A percentile compares a stretch with the other conserved stretches of the same genome.
Evolutionary conservation across 2,888 invertebrate species (phyloP).

Genomic region (Acleris holmiana): DNA sequence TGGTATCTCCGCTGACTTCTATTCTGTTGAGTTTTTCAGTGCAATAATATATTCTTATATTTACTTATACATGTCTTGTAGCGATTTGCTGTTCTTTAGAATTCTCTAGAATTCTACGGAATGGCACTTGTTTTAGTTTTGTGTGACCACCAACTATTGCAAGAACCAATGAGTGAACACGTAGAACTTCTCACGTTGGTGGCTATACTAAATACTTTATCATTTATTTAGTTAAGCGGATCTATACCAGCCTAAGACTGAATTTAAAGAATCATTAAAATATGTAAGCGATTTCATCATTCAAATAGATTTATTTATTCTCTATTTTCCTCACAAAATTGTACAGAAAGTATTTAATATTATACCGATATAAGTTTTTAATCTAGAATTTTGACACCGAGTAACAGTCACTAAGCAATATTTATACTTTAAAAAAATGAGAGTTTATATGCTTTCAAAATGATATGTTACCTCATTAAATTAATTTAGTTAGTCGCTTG

Average conservation of each 20-base stretch:
- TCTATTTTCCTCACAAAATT: conserved; percentile 20
- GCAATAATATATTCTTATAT: conserved; percentile 28
- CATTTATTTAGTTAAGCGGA: conserved; percentile 6
- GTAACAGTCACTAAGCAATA: conserved; percentile 17
- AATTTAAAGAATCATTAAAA: conserved; percentile 31
- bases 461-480: conserved; percentile 37
- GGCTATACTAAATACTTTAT: background rate
- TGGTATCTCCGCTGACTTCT: conserved; percentile 24
- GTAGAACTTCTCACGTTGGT: background rate
- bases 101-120: too few species aligned
- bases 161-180: too few species aligned
- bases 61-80: conserved; percentile 5
- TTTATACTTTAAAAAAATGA: background rate
- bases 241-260: conserved; percentile 34
- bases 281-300: conserved; percentile 17
- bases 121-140: too few species aligned
- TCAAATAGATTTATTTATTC: conserved; percentile 29
- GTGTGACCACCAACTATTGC: too few species aligned
- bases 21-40: conserved; percentile 12
- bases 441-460: conserved; percentile 13
- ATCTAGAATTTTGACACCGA: background rate
- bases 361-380: conserved; percentile 3
- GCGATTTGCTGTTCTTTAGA: too few species aligned
- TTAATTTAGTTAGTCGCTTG: conserved; percentile 26
- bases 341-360: conserved; percentile 20